phyloP scores from a whole-genome alignment of 2,888 invertebrate species.

The Pasiphila rectangulata region DNA sequence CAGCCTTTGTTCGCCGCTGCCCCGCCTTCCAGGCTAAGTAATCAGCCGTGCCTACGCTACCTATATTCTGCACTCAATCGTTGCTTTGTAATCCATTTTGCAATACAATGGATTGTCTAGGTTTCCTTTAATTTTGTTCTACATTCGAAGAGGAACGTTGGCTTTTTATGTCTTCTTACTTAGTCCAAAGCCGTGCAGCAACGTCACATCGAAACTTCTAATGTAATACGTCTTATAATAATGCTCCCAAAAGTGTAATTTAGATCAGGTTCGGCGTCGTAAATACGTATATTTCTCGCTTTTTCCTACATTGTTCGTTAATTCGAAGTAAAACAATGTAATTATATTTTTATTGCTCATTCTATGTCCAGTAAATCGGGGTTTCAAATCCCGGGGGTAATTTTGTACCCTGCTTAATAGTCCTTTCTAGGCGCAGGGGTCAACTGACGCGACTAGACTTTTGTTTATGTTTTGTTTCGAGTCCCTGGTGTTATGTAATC shows the following conservation, averaged over 20 bases:
- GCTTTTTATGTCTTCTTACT: constrained; percentile 2
- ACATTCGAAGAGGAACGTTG: constrained; percentile 4
- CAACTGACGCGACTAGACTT: constrained; percentile 52
- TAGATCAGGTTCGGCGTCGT: constrained; percentile 49
- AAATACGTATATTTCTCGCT: constrained; percentile 53
- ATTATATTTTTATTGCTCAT: constrained; percentile 77
- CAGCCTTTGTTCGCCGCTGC: constrained; percentile 49
- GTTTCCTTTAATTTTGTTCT: constrained; percentile 4
- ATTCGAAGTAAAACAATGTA: constrained; percentile 67
- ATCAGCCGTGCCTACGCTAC: constrained; percentile 11
- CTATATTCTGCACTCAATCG: constrained; percentile 13
- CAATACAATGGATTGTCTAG: constrained; percentile 8
- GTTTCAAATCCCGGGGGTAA: constrained; percentile 64
- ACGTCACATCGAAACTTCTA: constrained; percentile 42
- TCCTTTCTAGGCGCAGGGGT: constrained; percentile 57
- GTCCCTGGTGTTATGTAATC: constrained; percentile 62
- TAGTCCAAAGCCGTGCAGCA: constrained; percentile 31
- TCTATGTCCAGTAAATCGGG: constrained; percentile 74
- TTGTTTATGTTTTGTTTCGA: constrained; percentile 56
- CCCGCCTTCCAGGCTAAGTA: constrained; percentile 18
- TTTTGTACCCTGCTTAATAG: constrained; percentile 72
- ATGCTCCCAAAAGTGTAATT: constrained; percentile 53
- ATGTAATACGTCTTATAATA: constrained; percentile 51
- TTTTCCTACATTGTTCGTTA: constrained; percentile 57
- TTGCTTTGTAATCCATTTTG: constrained; percentile 11